Evolutionary conservation across 1,140 invertebrate genomes (phyloP).

Genomic region (Drosophila oshimai): DNA sequence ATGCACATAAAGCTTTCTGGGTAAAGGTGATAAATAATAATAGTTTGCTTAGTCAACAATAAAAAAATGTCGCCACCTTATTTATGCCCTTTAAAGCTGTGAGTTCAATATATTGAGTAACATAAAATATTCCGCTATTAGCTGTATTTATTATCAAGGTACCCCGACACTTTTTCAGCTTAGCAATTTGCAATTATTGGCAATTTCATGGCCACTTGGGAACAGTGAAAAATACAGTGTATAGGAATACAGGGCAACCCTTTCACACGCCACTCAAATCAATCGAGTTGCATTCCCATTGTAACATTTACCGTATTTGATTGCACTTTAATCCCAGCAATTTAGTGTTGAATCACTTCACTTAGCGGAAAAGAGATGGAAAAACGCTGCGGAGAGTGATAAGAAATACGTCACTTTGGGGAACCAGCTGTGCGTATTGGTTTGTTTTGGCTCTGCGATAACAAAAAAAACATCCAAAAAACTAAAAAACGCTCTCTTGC

Average conservation of each 20-base stretch:
- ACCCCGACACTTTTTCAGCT: not conserved
- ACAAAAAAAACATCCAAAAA: slow-evolving; percentile 7
- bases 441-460: slow-evolving; percentile 36
- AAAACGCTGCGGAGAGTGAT: not conserved
- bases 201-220: slow-evolving; percentile 32
- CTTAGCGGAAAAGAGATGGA: not conserved
- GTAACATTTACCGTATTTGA: not conserved
- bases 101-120: not conserved
- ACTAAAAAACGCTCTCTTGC: slow-evolving; percentile 1
- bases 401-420: slow-evolving; percentile 17
- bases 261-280: slow-evolving; percentile 31
- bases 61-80: not conserved
- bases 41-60: not conserved
- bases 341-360: slow-evolving; percentile 6
- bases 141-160: slow-evolving; percentile 8
- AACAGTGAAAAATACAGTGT: not conserved
- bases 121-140: not conserved
- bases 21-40: not conserved
- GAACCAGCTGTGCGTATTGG: slow-evolving; percentile 27
- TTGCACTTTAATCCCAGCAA: slow-evolving; percentile 11
- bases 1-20: too few relatives aligned
- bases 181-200: slow-evolving; percentile 25
- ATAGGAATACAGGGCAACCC: not conserved
- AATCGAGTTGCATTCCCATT: not conserved
- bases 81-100: not conserved